Percentiles rank a stretch among this genome's conserved stretches.
Conservation (phyloP, 2,113 vertebrate genomes). For the Tetrax tetrax region DNA sequence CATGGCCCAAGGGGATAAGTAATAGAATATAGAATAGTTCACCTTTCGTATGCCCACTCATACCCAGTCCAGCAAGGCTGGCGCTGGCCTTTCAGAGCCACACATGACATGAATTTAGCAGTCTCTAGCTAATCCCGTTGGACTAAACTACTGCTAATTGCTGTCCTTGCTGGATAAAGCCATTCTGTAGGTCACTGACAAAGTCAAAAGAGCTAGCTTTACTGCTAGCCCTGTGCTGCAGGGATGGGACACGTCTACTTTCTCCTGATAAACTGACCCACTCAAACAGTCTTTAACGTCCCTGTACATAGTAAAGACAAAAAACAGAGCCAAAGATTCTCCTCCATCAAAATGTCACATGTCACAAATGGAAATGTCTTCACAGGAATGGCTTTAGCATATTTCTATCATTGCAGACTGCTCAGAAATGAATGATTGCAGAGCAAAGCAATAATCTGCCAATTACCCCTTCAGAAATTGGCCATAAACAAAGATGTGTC, state of each 20-base stretch:
- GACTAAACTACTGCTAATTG: neutral
- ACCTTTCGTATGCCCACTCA: constrained; percentile 7
- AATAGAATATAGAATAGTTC: constrained; percentile 49
- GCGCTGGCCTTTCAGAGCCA: constrained; percentile 24
- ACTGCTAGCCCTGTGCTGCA: neutral
- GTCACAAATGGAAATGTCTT: neutral
- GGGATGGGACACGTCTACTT: neutral
- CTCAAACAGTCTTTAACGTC: neutral
- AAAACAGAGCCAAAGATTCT: neutral
- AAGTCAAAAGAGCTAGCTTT: neutral
- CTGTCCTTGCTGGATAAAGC: constrained; percentile 3
- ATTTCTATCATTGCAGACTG: neutral
- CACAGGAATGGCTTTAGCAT: neutral
- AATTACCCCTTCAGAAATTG: neutral
- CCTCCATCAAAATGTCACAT: neutral
- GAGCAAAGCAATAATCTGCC: neutral
- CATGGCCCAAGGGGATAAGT: constrained; percentile 34
- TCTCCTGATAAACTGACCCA: neutral
- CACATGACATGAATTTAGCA: constrained; percentile 16
- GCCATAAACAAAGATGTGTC: neutral
- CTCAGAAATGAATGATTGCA: neutral
- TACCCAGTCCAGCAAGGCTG: neutral
- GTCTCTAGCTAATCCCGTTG: neutral
- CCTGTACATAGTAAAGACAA: neutral
- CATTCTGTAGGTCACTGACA: neutral